Conservation (phyloP, 23 tunicate species). For the Halocynthia aurantium region DNA sequence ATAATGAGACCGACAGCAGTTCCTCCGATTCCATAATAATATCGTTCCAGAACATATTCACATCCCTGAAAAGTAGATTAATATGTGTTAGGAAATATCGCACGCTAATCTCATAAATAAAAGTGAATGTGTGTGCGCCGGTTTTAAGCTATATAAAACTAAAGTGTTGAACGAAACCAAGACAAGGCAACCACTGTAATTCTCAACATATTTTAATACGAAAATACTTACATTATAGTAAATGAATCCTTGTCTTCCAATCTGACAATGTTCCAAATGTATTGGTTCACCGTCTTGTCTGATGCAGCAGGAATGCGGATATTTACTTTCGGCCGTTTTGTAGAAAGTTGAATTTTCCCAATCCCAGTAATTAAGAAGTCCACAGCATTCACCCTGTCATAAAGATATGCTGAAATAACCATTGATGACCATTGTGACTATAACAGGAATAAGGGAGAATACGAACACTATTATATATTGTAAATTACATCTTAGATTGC, state of each 20-base stretch:
- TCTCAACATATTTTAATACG: neutral
- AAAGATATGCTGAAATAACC: neutral
- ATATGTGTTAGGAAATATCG: neutral
- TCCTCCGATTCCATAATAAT: constrained; percentile 58
- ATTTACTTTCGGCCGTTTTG: constrained; percentile 22
- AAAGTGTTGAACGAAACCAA: too few relatives aligned
- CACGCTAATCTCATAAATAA: too few relatives aligned
- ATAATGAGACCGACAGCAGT: constrained; percentile 43
- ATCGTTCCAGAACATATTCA: constrained; percentile 31
- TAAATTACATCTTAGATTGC: too few relatives aligned
- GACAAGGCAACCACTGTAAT: neutral
- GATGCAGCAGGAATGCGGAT: constrained; percentile 69
- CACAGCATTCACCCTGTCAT: constrained; percentile 79
- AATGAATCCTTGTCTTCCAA: constrained; percentile 27
- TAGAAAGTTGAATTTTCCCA: constrained; percentile 56
- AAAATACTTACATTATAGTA: neutral
- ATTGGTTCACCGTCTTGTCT: constrained; percentile 3
- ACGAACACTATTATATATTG: too few relatives aligned
- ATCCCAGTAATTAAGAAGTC: constrained; percentile 34
- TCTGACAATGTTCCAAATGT: constrained; percentile 17
- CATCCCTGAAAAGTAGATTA: constrained; percentile 46
- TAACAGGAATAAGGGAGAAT: too few relatives aligned
- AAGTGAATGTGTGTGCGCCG: too few relatives aligned
- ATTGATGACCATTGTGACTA: neutral
- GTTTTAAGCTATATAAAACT: too few relatives aligned